Percentiles rank a stretch among this genome's conserved stretches.
Evolutionary conservation across 92 coral and sea anemone genomes (phyloP).

Genomic region (Blastomussa wellsi): DNA sequence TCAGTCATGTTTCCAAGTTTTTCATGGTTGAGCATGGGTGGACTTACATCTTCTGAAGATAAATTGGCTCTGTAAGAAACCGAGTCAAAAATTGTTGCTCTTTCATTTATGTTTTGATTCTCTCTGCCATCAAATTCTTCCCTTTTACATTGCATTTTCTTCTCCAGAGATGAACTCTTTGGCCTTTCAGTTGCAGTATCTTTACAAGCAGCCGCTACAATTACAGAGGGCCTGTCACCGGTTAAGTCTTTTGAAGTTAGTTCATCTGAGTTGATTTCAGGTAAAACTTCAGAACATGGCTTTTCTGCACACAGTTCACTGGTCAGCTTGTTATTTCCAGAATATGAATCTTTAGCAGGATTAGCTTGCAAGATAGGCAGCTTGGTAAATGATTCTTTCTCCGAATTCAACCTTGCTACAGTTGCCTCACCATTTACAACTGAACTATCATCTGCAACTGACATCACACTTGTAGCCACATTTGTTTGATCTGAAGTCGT

Average conservation of each 20-base stretch:
- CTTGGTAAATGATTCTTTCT: constrained; percentile 11
- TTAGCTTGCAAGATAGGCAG: neutral
- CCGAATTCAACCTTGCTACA: constrained; percentile 2
- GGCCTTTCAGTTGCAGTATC: neutral
- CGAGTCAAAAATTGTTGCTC: neutral
- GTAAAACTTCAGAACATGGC: neutral
- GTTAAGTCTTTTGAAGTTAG: neutral
- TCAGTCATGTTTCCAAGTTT: neutral
- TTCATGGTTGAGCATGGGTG: neutral
- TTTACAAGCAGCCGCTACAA: constrained; percentile 22
- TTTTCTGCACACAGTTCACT: neutral
- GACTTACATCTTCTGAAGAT: neutral
- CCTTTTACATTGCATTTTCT: neutral
- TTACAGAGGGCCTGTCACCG: constrained; percentile 17
- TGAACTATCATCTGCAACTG: constrained; percentile 38
- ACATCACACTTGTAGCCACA: constrained; percentile 21
- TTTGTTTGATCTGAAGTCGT: constrained; percentile 28
- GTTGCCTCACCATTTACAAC: constrained; percentile 24
- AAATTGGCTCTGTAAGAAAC: neutral
- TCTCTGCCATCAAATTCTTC: neutral
- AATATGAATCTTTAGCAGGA: neutral
- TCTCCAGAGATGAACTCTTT: neutral
- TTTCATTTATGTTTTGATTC: neutral
- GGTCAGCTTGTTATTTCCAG: neutral
- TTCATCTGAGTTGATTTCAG: neutral